Evolutionary conservation across 2,113 vertebrate species (phyloP), one percentile per base, ranked within the genome.

Genomic region (Chloropsis hardwickii): DNA sequence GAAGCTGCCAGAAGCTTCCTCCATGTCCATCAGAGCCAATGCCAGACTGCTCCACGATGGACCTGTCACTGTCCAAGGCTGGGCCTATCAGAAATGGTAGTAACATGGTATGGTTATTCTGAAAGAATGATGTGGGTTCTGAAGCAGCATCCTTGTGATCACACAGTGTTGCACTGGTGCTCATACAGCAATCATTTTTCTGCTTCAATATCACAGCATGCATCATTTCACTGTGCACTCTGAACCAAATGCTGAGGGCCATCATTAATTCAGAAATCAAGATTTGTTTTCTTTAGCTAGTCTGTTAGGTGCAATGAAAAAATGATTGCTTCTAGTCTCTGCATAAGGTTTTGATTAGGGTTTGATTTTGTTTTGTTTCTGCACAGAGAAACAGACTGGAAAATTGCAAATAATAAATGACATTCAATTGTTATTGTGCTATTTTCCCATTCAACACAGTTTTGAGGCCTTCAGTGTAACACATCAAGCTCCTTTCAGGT

Each of bases 291-390:
- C 79, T 86, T 69, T 65, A 80, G 40, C 18, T 82, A 48, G 45
- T 57, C 40, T 53, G n/a, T 79, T 87, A 42, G 11, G 35, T 8
- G 14, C 12, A 86, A 62, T 5, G 4, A 47, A 81, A 83, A 88
- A 88, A n/a, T 56, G 42, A 81, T 66, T 74, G 35, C 53, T 91
- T 92, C 69, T 89, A 47, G 21, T 72, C 40, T 66, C 65, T 89
- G 58, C 33, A 39, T 35, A 9, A 6, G 33, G 12, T 81, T 95
- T 94, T 88, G 39, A 83, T 89, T 74, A 81, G 51, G 11, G 17
- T 81, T 95, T 84, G 57, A 64, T 53, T 91, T 90, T 81, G 27
- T 44, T 93, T 93, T 88, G 29, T 56, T 90, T 85, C 84, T 92
- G 28, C 50, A 12, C n/a, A 69, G 62, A 69, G 58, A 92, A 91